Conservation (phyloP, 2,113 vertebrate species). For the Strigops habroptila region DNA sequence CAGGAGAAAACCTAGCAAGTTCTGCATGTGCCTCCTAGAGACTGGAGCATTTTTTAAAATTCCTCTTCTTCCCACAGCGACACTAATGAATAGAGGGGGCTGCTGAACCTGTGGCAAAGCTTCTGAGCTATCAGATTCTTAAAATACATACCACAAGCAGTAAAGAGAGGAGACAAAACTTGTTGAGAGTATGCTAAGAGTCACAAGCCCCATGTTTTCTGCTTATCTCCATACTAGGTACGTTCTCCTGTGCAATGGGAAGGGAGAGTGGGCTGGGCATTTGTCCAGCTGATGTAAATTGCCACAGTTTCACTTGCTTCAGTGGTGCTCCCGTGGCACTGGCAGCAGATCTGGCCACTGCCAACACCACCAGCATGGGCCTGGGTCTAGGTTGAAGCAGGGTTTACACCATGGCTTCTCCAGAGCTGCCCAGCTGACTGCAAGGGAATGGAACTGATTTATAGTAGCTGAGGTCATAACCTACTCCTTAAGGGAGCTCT, state of each 20-base stretch:
- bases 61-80: neutral
- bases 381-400: neutral
- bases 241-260: neutral
- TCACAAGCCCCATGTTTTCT: neutral
- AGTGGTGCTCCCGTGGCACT: neutral
- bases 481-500: neutral
- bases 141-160: accelerated
- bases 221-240: neutral
- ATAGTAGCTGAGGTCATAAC: neutral
- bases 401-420: neutral
- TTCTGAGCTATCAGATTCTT: neutral
- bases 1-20: neutral
- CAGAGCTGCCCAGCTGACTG: neutral
- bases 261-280: accelerated
- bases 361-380: accelerated
- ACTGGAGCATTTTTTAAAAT: neutral
- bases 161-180: neutral
- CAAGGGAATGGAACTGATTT: neutral
- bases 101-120: neutral
- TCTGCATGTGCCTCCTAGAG: neutral
- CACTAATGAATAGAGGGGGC: neutral
- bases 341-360: neutral
- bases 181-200: neutral
- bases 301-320: neutral
- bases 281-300: neutral